phyloP scores from a whole-genome alignment of 2,113 vertebrate genomes.

The Diphyllodes magnificus region DNA sequence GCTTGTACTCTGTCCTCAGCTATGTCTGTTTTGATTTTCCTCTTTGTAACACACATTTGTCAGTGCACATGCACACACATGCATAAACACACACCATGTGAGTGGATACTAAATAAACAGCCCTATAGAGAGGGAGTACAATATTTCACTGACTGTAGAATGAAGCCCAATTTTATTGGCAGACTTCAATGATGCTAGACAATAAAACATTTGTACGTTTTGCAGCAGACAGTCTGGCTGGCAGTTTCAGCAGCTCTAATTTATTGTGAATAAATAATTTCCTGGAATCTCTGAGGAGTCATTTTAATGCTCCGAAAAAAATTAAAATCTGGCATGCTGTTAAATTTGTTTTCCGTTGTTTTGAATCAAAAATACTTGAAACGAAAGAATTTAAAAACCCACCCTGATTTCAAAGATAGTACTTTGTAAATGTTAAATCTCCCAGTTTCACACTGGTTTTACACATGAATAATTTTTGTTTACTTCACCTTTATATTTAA shows the following conservation, averaged over 20 bases:
- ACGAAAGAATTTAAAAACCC: background rate
- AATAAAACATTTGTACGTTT: slow-evolving; percentile 62
- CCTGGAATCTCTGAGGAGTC: slow-evolving; percentile 29
- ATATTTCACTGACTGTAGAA: slow-evolving; percentile 36
- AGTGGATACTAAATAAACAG: background rate
- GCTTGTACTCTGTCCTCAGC: background rate
- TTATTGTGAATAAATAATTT: slow-evolving; percentile 67
- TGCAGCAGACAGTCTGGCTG: slow-evolving; percentile 48
- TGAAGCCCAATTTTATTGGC: slow-evolving; percentile 22
- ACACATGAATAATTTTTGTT: background rate
- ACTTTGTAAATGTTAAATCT: background rate
- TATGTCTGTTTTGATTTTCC: background rate
- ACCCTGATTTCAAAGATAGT: background rate
- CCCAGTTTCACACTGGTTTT: background rate
- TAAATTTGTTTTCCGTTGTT: slow-evolving; percentile 14
- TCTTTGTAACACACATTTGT: background rate
- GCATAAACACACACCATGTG: background rate
- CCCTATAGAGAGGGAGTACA: background rate
- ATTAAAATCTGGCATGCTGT: background rate
- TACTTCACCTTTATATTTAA: background rate
- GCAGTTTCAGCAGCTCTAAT: slow-evolving; percentile 52
- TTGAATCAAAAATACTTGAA: slow-evolving; percentile 35
- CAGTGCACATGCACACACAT: background rate
- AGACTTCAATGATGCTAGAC: slow-evolving; percentile 41
- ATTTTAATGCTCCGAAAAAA: slow-evolving; percentile 14